These are phyloP conservation scores for Prenolepis imparis DNA, from an alignment of 2,888 invertebrate species.

Conservation along the genomic window DNA sequence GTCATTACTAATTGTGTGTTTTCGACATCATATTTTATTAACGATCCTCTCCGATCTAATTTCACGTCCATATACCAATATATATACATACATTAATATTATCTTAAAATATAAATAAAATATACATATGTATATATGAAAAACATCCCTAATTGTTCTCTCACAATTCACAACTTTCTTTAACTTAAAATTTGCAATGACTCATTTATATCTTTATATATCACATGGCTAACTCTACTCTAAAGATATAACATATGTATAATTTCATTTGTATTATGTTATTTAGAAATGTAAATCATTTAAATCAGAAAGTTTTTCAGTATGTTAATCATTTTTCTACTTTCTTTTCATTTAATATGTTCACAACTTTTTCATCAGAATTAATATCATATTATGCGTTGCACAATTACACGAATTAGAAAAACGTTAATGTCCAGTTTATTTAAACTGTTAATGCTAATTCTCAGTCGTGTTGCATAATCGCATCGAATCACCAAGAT, in stretches of 20 bases:
- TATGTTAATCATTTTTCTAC: not conserved
- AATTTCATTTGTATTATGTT: too few species aligned
- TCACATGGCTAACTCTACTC: too few species aligned
- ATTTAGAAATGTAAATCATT: not conserved
- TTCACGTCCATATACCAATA: too few species aligned
- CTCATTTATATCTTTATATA: too few species aligned
- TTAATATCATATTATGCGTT: not conserved
- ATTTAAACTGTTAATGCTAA: conserved; percentile 5
- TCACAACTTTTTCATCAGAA: not conserved
- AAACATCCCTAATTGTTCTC: not conserved
- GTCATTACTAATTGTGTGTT: not conserved
- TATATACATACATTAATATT: not conserved
- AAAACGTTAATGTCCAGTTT: not conserved
- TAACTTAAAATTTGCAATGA: too few species aligned
- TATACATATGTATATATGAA: not conserved
- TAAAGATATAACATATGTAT: not conserved
- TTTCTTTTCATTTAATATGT: too few species aligned
- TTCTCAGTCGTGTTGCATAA: not conserved
- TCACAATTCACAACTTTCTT: too few species aligned
- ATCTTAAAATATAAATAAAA: not conserved
- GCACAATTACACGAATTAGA: not conserved
- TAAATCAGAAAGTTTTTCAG: not conserved
- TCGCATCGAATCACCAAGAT: not conserved
- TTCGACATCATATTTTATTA: not conserved
- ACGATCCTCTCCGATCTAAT: not conserved